Conservation (phyloP, 2,797 vertebrate species). For the Zalophus californianus region DNA sequence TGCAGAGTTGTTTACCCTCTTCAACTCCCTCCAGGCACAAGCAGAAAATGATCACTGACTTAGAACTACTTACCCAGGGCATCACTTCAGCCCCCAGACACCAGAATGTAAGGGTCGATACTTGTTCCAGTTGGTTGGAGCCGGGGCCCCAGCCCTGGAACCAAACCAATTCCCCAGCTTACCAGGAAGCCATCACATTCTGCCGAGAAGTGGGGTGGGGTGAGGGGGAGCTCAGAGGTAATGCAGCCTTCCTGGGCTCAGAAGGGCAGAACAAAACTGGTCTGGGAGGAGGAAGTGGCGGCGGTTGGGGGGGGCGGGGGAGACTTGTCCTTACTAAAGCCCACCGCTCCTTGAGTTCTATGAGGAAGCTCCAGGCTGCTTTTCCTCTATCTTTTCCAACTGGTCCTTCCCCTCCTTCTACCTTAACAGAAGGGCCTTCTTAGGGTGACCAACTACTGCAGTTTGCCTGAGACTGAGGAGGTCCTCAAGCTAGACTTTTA, state of each 20-base stretch:
- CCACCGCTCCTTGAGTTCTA: not conserved
- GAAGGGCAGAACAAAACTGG: not conserved
- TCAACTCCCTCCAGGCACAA: not conserved
- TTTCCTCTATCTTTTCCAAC: not conserved
- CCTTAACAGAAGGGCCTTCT: not conserved
- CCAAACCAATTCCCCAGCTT: not conserved
- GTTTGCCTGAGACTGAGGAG: not conserved
- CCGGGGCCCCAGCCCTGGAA: not conserved
- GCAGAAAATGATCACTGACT: not conserved
- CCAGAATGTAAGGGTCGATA: not conserved
- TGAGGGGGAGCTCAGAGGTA: not conserved
- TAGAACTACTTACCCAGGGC: not conserved
- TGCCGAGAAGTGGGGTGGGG: not conserved
- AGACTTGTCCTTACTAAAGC: not conserved
- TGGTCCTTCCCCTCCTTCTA: not conserved
- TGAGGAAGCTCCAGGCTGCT: not conserved
- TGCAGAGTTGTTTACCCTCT: slow-evolving; percentile 14
- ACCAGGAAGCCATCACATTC: not conserved
- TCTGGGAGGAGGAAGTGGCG: not conserved
- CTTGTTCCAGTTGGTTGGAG: not conserved
- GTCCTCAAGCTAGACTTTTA: not conserved
- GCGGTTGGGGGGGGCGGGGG: not conserved
- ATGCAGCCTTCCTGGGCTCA: not conserved
- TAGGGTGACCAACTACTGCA: not conserved
- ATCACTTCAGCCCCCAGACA: not conserved